Base-by-base conservation (phyloP, 2,113 vertebrate species). In the Limnothrissa miodon region DNA sequence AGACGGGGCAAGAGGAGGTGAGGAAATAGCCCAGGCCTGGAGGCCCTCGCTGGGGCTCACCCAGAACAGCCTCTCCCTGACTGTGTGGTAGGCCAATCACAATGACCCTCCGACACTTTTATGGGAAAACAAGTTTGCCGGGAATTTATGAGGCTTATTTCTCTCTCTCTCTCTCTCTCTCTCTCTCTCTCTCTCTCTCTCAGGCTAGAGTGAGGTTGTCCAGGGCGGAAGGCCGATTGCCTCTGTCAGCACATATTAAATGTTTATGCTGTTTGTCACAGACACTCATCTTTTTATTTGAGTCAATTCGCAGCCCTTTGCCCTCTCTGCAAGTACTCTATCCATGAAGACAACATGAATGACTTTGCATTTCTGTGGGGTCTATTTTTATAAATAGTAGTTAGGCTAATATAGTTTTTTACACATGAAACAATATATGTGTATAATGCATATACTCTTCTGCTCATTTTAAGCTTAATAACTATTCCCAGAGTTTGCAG, bases 11-110 rank as follows among this genome's bases (percentile, higher is more conserved):
- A 15, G 29, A 33, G 66, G 29, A 36, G 66, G 66, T 15, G 66
- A 74, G 11, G 13, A 33, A 13, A 74, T 11, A 74, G 9, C 66
- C 29, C 66, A 74, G 44, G n/a, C 78, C 45, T 45, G 29, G 81
- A 83, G 81, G 45, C 79, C 59, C 78, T 25, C 39, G 7, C 11
- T 48, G 82, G 78, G 80, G 74, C 83, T 70, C 78, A 70, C 83
- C 66, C 62, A 78, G 66, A 11, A 39, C 10, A 15, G 33, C 66
- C 11, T 80, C 79, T 83, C 42, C 53, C 80, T 25, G 45, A 66
- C 83, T 85, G 83, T 89, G 87, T 85, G 89, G 87, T 85, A 87
- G 89, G 78, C 86, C 83, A 83, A 87, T 89, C 87, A 87, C 87
- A 87, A 82, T 84, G 80, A 83, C 84, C 82, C 81, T 84, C 62